Evolutionary conservation across 2,888 invertebrate genomes (phyloP).

Genomic region (Rhingia campestris): DNA sequence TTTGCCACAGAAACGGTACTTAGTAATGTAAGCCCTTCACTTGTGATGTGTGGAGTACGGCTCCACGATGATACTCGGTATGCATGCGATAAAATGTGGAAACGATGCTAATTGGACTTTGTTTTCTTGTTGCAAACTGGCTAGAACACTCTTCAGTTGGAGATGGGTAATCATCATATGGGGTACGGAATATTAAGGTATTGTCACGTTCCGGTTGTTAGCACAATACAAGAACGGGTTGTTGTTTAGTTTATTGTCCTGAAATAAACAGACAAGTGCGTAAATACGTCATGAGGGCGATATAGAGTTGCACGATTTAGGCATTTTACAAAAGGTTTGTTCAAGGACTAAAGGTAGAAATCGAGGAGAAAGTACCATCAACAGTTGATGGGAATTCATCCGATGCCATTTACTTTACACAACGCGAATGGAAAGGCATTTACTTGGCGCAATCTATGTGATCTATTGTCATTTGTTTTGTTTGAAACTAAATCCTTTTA

Average conservation of each 20-base stretch:
- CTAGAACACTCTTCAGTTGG: constrained; percentile 26
- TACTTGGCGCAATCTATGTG: constrained; percentile 29
- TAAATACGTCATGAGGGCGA: constrained; percentile 48
- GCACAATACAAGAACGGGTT: constrained; percentile 43
- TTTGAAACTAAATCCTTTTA: no score
- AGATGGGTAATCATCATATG: constrained; percentile 34
- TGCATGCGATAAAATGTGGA: constrained; percentile 32
- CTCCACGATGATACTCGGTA: constrained; percentile 12
- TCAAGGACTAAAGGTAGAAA: constrained; percentile 58
- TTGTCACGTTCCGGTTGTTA: constrained; percentile 71
- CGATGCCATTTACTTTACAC: constrained; percentile 14
- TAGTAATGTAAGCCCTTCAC: constrained; percentile 71
- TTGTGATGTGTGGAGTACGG: constrained; percentile 37
- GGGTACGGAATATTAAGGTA: constrained; percentile 59
- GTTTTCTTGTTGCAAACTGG: constrained; percentile 44
- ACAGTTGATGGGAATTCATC: constrained; percentile 22
- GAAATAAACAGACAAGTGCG: constrained; percentile 39
- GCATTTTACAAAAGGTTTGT: constrained; percentile 38
- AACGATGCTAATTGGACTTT: constrained; percentile 61
- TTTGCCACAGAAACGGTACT: constrained; percentile 70
- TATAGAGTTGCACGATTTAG: constrained; percentile 6
- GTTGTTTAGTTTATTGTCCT: constrained; percentile 55
- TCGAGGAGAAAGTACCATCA: constrained; percentile 36
- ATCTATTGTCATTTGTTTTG: neutral
- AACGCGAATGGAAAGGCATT: constrained; percentile 30